phyloP scores from a whole-genome alignment of 2,113 vertebrate genomes.

The Cebus imitator region DNA sequence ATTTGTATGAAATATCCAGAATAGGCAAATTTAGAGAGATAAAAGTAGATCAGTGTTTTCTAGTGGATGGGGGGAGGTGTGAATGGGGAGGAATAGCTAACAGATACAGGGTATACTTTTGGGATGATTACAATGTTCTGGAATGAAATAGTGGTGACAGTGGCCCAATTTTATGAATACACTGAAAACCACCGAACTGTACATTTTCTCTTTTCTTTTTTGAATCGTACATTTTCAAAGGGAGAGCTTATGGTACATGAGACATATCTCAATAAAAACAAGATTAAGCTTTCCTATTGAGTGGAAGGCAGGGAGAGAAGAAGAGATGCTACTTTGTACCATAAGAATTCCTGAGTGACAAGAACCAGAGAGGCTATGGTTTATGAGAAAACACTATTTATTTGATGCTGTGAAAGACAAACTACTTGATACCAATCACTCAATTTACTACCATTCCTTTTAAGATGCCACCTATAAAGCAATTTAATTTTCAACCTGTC shows the following conservation, averaged over 20 bases:
- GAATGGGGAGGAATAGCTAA: neutral
- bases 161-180: neutral
- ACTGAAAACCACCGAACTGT: neutral
- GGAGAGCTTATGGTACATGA: neutral
- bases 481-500: conserved; percentile 16
- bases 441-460: neutral
- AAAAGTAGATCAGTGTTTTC: neutral
- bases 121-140: neutral
- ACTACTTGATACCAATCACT: conserved; percentile 28
- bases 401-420: conserved; percentile 12
- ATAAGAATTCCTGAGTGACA: neutral
- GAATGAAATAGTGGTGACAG: neutral
- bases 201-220: neutral
- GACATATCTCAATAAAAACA: neutral
- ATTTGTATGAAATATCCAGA: neutral
- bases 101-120: neutral
- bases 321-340: neutral
- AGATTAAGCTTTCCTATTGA: neutral
- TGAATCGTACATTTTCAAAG: neutral
- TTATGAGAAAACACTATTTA: conserved; percentile 39
- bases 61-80: neutral
- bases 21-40: neutral
- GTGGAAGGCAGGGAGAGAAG: neutral
- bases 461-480: neutral
- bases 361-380: neutral